Evolutionary conservation across 2,797 vertebrate genomes (phyloP), one percentile per base, ranked within the genome.

Genomic region (Molossus alvarezi): DNA sequence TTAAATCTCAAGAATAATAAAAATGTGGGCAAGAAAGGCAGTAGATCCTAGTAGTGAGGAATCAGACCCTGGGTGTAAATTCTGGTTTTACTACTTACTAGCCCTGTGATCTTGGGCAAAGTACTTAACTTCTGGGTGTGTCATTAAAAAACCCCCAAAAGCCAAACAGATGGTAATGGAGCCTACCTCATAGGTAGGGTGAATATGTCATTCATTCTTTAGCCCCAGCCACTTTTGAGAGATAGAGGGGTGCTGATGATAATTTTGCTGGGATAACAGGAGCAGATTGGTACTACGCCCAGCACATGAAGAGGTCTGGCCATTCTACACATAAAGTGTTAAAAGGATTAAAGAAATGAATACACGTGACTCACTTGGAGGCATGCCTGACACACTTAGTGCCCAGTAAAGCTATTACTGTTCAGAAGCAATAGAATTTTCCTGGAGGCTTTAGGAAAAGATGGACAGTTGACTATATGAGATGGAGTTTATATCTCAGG

Each of bases 331-430:
- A 51, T 51, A n/a, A 75, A 29, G 5, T 17, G 12, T 76, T 76
- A 20, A 25, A 77, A 85, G 12, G 80, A 71, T 81, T 71, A 93
- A 89, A 58, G 33, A 76, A 91, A 87, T 75, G 37, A 82, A 82
- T 37, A 29, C 27, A 20, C 18, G 2, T 20, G 60, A 79, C 4
- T 73, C 27, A 60, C n/a, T 67, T 9, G 72, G 51, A 91, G 37
- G n/a, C 55, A 53, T n/a, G 33, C 37, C 14, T 51, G 57, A 53
- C 57, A 33, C 17, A 17, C 11, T 23, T 67, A 8, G 3, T 41
- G 45, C 73, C 69, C 18, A 53, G 33, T 27, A 21, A 81, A 82
- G 2, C 29, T 62, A 13, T 23, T 58, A 18, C 29, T 7, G 6
- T 23, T 27, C 33, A 79, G 62, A 79, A 21, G 6, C 15, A 29